These are phyloP conservation scores for Poicephalus meyeri DNA, from an alignment of 2,113 vertebrate genomes.

Conservation along the genomic window DNA sequence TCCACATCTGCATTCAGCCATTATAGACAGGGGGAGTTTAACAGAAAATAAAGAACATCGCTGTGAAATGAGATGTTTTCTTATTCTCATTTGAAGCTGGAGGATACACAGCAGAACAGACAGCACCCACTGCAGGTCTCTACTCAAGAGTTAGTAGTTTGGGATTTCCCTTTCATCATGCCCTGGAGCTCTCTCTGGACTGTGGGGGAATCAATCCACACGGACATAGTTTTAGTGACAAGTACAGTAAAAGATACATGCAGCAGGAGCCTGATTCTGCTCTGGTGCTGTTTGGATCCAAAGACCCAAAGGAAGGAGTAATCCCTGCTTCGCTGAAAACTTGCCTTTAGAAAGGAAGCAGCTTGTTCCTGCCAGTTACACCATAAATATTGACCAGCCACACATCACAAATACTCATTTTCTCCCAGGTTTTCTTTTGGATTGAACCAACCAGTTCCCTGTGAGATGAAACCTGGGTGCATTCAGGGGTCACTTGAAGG, in stretches of 20 bases:
- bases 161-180: not conserved
- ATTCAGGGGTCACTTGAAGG: not conserved
- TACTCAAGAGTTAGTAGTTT: no score
- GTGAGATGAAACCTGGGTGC: not conserved
- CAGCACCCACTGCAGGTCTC: not conserved
- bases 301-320: not conserved
- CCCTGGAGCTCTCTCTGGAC: not conserved
- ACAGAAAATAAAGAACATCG: not conserved
- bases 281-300: not conserved
- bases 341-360: not conserved
- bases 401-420: not conserved
- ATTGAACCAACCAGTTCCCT: not conserved
- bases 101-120: not conserved
- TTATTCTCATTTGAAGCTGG: not conserved
- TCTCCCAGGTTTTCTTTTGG: not conserved
- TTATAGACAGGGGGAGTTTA: not conserved
- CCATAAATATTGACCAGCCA: not conserved
- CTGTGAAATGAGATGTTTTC: not conserved
- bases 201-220: not conserved
- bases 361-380: not conserved
- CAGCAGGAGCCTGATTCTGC: not conserved
- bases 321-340: not conserved
- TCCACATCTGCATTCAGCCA: not conserved
- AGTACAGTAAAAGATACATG: not conserved
- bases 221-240: fast-evolving